Evolutionary conservation across 2,113 vertebrate genomes (phyloP), one percentile per base, ranked within the genome.

Genomic region (Lathamus discolor): DNA sequence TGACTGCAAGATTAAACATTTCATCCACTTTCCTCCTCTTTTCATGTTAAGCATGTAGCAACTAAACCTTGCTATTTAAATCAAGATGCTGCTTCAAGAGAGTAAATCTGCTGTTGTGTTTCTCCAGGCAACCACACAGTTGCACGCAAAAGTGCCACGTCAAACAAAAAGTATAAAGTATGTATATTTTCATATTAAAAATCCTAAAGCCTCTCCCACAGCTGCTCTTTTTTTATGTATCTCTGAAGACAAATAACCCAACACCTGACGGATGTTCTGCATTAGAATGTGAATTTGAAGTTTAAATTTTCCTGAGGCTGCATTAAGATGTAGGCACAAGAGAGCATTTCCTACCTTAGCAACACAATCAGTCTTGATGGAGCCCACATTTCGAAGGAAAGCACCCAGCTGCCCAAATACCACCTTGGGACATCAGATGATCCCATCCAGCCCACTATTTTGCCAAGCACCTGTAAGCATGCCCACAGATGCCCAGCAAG

Each of bases 101-200:
- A 31, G 8, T 43, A 61, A 67, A 78, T 48, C 37, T n/a, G 2
- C 20, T 52, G 11, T 37, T 31, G 28, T 62, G 14, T 73, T 66
- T 90, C 75, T 83, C 67, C 72, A 78, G 29, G 31, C 52, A 86
- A 48, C 41, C 41, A 46, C 0, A 2, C 29, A 84, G 73, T 17
- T 0, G 0, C 29, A 55, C 37, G 49, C 0, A 2, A 73, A 62
- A 95, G 20, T 22, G 17, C 11, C 5, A 35, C 9, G 17, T 8
- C 64, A 80, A 68, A 68, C 22, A 77, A 51, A 67, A 33, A 64
- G 19, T 6, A 17, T 29, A 67, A 29, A 64, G 17, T 3, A 18
- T 16, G 14, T 4, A 2, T 33, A 22, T 51, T 72, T 70, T 55
- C 52, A 33, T 28, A 24, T 43, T 69, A 59, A 83, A 89, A 86